Base-by-base conservation (phyloP, 2,888 invertebrate genomes). In the Cosmia trapezina region DNA sequence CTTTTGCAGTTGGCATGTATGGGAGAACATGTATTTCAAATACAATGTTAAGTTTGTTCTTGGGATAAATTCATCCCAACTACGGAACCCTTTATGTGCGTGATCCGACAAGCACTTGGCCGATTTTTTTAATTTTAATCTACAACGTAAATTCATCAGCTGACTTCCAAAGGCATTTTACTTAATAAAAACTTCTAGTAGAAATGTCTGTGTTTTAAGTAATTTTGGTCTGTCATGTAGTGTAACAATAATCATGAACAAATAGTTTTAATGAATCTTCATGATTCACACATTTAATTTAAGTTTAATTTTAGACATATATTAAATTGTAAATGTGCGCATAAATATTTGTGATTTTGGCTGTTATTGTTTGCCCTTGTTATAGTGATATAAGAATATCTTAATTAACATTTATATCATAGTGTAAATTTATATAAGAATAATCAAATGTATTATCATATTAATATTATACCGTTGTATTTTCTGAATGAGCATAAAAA, bases 401-500 rank as follows among this genome's bases (percentile, higher is more conserved):
- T 9, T 70, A 75, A 76, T 65, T 62, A 60, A 62, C 9, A 75
- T 76, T 70, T 66, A 60, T 70, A 69, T 79, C 54, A 47, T 70
- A 73, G 51, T 62, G 56, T 71, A 72, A 28, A 64, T 49, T 60
- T 71, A 70, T 70, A 56, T 67, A 65, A 45, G 33, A 67, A 63
- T 83, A 79, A 67, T 80, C 60, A 70, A 80, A 67, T 63, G 14
- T 76, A 71, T 69, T 71, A 71, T 85, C 75, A 59, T 78, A 84
- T 73, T 81, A 77, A 70, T 66, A 83, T 76, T 76, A 84, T 82
- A 87, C 80, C 88, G 86, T 87, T 89, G 86, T 88, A 89, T 88
- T 89, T 89, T 88, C 69, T 78, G 76, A 88, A 71, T 70, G 87
- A 81, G 89, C 91, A 92, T 90, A 78, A 80, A 83, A 86, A 90